Evolutionary conservation across 2,888 invertebrate species (phyloP), one percentile per base, ranked within the genome.

Genomic region (Trissonchulus sp.): DNA sequence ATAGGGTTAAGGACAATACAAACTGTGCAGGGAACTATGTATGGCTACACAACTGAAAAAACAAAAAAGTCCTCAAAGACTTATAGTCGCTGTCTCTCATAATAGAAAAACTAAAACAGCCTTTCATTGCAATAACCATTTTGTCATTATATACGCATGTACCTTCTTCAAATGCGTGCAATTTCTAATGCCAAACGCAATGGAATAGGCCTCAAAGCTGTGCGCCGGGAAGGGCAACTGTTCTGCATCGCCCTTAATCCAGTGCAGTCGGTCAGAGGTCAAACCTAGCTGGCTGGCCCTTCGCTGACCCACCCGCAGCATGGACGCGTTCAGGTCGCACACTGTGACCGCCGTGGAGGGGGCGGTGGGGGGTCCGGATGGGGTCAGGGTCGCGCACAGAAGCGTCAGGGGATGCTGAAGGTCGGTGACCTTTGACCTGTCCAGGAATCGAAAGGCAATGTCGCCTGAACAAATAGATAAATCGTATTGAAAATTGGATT

Each of bases 111-210:
- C n/a, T n/a, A n/a, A n/a, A n/a, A n/a, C n/a, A n/a, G n/a, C n/a
- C n/a, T n/a, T n/a, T n/a, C n/a, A n/a, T n/a, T n/a, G n/a, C n/a
- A n/a, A n/a, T n/a, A n/a, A n/a, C n/a, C n/a, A n/a, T n/a, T n/a
- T n/a, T n/a, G n/a, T n/a, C n/a, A n/a, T n/a, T 23, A 48, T 48
- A 48, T 48, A 48, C 48, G 48, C 48, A 48, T 77, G 76, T 82
- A 93, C 95, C 89, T 91, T 91, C 75, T 95, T 92, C 75, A 96
- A 89, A 82, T 92, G 92, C 0, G 96, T 96, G 80, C 93, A 93
- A 87, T 99, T 99, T 80, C 99, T 87, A 78, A 99, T 93, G 28
- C 98, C 98, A 87, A 97, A 99, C 0, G 96, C 95, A 80, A 99
- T 94, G 1, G 98, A 97, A 85, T 96, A 99, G 0, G 93, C 93